phyloP scores from a whole-genome alignment of 2,888 invertebrate species.

The Lagria hirta region DNA sequence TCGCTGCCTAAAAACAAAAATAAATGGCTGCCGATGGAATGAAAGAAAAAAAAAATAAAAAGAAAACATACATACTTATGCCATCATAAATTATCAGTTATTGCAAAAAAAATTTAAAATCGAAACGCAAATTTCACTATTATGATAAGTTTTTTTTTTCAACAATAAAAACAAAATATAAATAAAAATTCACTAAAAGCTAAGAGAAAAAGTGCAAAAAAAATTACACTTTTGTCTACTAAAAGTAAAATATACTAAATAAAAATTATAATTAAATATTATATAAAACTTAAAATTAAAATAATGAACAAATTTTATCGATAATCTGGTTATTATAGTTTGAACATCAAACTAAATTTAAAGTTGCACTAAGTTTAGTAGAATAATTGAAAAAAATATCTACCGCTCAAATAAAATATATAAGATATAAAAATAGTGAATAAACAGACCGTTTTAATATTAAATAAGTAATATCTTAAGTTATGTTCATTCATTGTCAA shows the following conservation, averaged over 20 bases:
- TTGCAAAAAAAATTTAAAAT: conserved; percentile 33
- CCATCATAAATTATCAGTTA: conserved; percentile 38
- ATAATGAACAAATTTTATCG: conserved; percentile 37
- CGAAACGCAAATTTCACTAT: conserved; percentile 16
- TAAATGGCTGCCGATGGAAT: conserved; percentile 45
- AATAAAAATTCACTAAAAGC: conserved; percentile 51
- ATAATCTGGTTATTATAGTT: conserved; percentile 29
- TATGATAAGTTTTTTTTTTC: conserved; percentile 16
- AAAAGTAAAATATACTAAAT: conserved; percentile 47
- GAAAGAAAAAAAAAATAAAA: conserved; percentile 26
- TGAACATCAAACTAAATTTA: conserved; percentile 36
- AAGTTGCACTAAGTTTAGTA: conserved; percentile 36
- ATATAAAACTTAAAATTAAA: conserved; percentile 47
- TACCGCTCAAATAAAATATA: conserved; percentile 36
- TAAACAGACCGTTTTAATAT: conserved; percentile 24
- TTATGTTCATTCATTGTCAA: conserved; percentile 24
- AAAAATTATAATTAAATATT: conserved; percentile 46
- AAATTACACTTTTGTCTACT: conserved; percentile 50
- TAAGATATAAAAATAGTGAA: conserved; percentile 22
- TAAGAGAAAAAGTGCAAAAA: conserved; percentile 44
- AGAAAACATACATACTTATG: conserved; percentile 45
- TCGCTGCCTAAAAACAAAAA: conserved; percentile 30
- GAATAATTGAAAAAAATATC: conserved; percentile 34
- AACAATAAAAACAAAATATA: conserved; percentile 47
- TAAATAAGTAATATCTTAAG: conserved; percentile 28